Percentiles rank a stretch among this genome's conserved stretches.
Evolutionary conservation across 2,888 invertebrate genomes (phyloP).

Genomic region (Scaptomyza reducta): DNA sequence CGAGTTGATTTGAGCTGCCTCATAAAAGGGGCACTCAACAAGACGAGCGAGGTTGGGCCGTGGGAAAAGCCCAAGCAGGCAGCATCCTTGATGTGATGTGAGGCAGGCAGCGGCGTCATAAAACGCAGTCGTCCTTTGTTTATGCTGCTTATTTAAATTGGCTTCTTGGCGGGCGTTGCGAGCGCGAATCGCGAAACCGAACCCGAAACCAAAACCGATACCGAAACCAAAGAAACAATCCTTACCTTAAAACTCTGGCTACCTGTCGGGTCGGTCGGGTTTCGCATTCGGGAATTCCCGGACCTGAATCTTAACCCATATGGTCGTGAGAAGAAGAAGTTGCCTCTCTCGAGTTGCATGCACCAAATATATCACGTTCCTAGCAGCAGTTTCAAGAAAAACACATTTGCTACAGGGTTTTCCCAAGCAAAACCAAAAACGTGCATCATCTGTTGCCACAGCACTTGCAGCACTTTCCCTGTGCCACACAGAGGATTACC

Average conservation of each 20-base stretch:
- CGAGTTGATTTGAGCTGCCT: conserved; percentile 19
- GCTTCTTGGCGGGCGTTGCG: conserved; percentile 76
- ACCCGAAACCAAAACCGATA: not conserved
- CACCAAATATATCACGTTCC: conserved; percentile 29
- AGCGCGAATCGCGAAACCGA: conserved; percentile 14
- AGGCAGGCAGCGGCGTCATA: conserved; percentile 43
- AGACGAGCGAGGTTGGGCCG: conserved; percentile 44
- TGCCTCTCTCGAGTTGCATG: conserved; percentile 1
- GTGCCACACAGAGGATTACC: conserved; percentile 44
- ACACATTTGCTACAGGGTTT: conserved; percentile 48
- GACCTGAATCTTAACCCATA: conserved; percentile 59
- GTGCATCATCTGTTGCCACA: conserved; percentile 57
- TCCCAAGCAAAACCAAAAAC: conserved; percentile 35
- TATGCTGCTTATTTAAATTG: conserved; percentile 81
- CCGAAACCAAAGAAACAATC: not conserved
- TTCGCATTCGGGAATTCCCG: conserved; percentile 62
- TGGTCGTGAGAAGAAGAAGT: conserved; percentile 30
- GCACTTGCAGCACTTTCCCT: conserved; percentile 22
- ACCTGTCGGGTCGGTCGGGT: conserved; percentile 44
- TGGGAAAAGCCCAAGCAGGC: conserved; percentile 68
- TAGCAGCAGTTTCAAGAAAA: conserved; percentile 49
- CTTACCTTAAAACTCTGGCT: conserved; percentile 12
- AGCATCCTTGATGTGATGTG: conserved; percentile 12
- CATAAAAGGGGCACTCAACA: conserved; percentile 68
- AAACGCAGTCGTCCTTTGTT: conserved; percentile 67